A percentile compares a stretch with the other conserved stretches of the same genome.
phyloP scores from a whole-genome alignment of 2,113 vertebrate genomes.

The Pygoscelis adeliae region DNA sequence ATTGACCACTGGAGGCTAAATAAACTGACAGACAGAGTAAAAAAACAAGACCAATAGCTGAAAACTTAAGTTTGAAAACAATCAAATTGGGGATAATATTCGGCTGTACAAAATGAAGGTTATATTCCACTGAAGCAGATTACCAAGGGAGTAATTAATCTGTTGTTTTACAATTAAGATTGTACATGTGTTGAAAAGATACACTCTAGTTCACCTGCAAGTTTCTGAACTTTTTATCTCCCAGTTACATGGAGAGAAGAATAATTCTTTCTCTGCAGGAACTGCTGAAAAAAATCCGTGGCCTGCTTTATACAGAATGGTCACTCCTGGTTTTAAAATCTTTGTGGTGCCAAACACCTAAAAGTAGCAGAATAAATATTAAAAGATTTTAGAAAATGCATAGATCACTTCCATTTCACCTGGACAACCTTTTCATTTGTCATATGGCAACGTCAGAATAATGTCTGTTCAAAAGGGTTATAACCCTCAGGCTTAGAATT shows the following conservation, averaged over 20 bases:
- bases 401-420: neutral
- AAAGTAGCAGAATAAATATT: neutral
- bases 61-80: neutral
- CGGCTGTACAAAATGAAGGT: neutral
- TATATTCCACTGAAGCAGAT: neutral
- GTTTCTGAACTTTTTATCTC: neutral
- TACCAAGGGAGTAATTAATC: neutral
- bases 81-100: neutral
- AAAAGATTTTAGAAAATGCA: neutral
- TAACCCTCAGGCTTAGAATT: neutral
- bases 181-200: neutral
- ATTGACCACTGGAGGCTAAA: neutral
- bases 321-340: neutral
- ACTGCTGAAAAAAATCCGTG: neutral
- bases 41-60: neutral
- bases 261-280: neutral
- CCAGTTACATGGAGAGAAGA: neutral
- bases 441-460: neutral
- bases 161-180: neutral
- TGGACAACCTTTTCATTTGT: neutral
- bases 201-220: neutral
- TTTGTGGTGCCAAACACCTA: neutral
- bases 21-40: neutral
- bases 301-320: neutral
- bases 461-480: neutral